Evolutionary conservation across 2,113 vertebrate genomes (phyloP).

Genomic region (Grallaria varia): DNA sequence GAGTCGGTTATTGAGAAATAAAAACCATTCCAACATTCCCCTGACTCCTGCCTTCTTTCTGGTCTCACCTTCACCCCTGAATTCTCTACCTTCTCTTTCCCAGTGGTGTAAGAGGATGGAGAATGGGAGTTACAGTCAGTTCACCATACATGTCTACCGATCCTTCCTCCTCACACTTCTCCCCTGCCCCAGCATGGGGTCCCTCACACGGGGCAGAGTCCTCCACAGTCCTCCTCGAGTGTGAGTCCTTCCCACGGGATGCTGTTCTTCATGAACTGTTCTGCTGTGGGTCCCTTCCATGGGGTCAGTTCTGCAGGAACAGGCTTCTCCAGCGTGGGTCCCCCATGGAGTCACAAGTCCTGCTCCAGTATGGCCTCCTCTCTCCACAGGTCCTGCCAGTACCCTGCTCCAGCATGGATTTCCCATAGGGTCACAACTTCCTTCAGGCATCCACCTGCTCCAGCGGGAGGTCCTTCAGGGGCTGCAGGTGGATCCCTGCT

Average conservation of each 20-base stretch:
- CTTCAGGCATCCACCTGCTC: not conserved
- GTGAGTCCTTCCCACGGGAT: rapidly evolving
- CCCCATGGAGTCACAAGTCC: rapidly evolving
- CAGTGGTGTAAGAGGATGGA: too few species aligned
- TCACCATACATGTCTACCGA: not conserved
- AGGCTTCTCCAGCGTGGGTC: not conserved
- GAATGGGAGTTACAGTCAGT: not conserved
- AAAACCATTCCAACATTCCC: not conserved
- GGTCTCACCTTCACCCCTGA: not conserved
- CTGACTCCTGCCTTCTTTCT: not conserved
- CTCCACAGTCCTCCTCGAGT: rapidly evolving
- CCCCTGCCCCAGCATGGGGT: not conserved
- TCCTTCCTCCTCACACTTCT: not conserved
- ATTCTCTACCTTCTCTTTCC: not conserved
- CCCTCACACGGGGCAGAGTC: not conserved
- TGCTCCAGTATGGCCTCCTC: rapidly evolving
- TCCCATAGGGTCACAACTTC: rapidly evolving
- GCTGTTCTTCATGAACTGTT: not conserved
- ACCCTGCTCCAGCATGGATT: not conserved
- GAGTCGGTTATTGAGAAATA: not conserved
- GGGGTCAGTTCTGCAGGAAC: not conserved
- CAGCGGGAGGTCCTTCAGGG: rapidly evolving
- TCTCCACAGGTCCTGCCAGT: not conserved
- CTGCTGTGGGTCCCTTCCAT: too few species aligned
- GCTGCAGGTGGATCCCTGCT: not conserved